Evolutionary conservation across 2,113 vertebrate genomes (phyloP).

Genomic region (Menura novaehollandiae): DNA sequence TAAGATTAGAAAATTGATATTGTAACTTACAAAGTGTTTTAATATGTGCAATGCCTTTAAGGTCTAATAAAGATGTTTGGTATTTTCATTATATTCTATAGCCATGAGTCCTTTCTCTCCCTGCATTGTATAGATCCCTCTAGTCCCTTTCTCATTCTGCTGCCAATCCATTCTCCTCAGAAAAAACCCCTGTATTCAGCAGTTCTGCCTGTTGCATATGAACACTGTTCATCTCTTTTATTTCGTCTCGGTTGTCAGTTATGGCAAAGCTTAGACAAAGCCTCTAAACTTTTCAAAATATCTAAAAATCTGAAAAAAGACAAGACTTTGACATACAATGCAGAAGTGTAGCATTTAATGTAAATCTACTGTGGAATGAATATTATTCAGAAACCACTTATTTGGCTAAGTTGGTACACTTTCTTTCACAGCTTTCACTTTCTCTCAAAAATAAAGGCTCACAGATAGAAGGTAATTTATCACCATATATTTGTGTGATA

Average conservation of each 20-base stretch:
- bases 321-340: neutral
- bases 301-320: constrained; percentile 3
- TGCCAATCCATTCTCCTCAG: neutral
- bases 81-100: neutral
- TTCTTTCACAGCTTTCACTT: neutral
- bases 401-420: neutral
- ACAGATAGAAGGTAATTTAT: neutral
- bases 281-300: constrained; percentile 5
- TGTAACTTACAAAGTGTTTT: neutral
- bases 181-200: neutral
- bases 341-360: neutral
- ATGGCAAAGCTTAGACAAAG: neutral
- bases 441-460: neutral
- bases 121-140: neutral
- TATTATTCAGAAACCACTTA: neutral
- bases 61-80: neutral
- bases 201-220: neutral
- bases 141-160: neutral
- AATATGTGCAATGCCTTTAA: neutral
- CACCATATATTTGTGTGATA: neutral
- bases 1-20: neutral
- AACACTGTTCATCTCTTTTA: neutral
- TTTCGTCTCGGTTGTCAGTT: neutral
- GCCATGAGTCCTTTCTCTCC: neutral
- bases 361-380: neutral